Conservation (phyloP, 35 echinoderm and acorn worm genomes). For the Apostichopus parvimensis region DNA sequence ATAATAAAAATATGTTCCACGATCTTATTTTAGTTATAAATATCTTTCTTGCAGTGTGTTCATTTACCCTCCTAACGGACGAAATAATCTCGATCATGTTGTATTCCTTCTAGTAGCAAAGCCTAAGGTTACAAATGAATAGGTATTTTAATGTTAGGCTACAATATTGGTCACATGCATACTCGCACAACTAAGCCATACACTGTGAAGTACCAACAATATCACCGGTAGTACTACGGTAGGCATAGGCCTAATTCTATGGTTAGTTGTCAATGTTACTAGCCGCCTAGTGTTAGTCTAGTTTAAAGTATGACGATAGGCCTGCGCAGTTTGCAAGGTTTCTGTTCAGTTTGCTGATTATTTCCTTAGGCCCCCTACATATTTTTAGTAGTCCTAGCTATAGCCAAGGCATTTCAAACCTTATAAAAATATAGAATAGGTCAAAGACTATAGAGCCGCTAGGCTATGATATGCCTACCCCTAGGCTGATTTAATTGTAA, state of each 20-base stretch:
- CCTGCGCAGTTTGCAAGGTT: too few species aligned
- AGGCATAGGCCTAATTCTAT: background rate
- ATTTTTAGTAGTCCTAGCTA: too few species aligned
- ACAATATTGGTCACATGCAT: background rate
- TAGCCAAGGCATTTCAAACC: too few species aligned
- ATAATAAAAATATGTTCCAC: background rate
- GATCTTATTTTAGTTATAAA: background rate
- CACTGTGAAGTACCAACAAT: background rate
- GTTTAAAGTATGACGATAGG: too few species aligned
- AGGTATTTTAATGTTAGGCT: background rate
- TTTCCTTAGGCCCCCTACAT: too few species aligned
- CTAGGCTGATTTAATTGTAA: too few species aligned
- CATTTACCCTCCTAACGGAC: background rate
- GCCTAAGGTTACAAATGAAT: background rate
- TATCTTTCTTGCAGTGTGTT: background rate
- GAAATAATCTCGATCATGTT: background rate
- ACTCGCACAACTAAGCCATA: conserved; percentile 3
- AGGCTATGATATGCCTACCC: too few species aligned
- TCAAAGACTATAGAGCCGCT: too few species aligned
- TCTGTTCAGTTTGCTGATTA: too few species aligned
- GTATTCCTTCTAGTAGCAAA: background rate
- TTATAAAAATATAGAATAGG: too few species aligned
- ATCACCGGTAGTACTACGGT: background rate
- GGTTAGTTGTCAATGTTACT: background rate
- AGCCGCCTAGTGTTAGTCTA: too few species aligned